phyloP scores from a whole-genome alignment of 2,888 invertebrate genomes.

The Podotricha telesiphe region DNA sequence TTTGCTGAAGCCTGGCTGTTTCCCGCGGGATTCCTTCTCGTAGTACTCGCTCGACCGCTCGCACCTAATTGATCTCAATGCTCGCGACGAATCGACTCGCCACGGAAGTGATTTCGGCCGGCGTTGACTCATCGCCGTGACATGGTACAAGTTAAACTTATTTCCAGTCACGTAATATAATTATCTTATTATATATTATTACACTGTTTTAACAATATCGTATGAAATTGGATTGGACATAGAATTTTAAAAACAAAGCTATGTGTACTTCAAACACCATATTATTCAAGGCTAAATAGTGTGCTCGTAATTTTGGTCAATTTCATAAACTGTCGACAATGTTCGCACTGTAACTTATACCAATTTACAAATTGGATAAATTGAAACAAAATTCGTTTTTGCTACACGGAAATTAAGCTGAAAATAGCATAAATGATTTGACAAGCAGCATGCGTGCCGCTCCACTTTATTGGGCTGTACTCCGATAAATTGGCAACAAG shows the following conservation, averaged over 20 bases:
- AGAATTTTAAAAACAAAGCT: not conserved
- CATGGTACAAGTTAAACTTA: constrained; percentile 35
- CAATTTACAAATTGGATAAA: constrained; percentile 34
- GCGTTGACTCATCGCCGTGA: constrained; percentile 61
- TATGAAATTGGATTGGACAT: not conserved
- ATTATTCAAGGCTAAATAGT: constrained; percentile 39
- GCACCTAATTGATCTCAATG: constrained; percentile 79
- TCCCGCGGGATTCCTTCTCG: constrained; percentile 78
- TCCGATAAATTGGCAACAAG: constrained; percentile 59
- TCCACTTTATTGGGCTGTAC: constrained; percentile 47
- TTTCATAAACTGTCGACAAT: constrained; percentile 42
- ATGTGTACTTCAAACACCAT: constrained; percentile 14
- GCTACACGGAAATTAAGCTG: constrained; percentile 38
- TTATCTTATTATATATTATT: not conserved
- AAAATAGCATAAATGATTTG: constrained; percentile 43
- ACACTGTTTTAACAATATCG: not conserved
- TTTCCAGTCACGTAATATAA: constrained; percentile 35
- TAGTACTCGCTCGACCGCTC: constrained; percentile 62
- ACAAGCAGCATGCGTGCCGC: constrained; percentile 45
- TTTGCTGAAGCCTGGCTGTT: constrained; percentile 18
- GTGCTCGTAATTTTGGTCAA: constrained; percentile 41
- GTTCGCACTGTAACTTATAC: constrained; percentile 35
- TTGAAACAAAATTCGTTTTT: constrained; percentile 35
- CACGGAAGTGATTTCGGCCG: constrained; percentile 69
- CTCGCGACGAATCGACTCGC: constrained; percentile 77